Base-by-base conservation (phyloP, 1,140 invertebrate species). In the Tribolium castaneum region DNA sequence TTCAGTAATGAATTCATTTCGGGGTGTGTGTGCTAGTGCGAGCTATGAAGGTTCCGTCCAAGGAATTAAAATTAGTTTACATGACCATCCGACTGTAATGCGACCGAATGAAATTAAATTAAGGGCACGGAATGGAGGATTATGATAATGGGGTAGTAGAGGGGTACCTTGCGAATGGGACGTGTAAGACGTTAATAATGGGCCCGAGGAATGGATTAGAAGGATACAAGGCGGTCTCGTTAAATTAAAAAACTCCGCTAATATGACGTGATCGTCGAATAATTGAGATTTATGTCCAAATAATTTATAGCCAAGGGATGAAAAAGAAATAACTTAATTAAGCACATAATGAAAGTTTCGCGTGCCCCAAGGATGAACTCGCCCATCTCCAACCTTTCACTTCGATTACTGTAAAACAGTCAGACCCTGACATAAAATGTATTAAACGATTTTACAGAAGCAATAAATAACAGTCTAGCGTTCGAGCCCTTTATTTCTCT, bases 21-120 rank as follows among this genome's bases (percentile, higher is more conserved):
- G 5, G 25, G 34, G 59, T 66, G 30, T 66, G 59, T 13, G 39
- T 9, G 39, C n/a, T 45, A 19, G 22, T 25, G 16, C 54, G 54
- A 59, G 9, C 13, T 66, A 66, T 35, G 59, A 35, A 66, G 59
- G 30, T 35, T 30, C 16, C 10, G 59, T 66, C 30, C 59, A 66
- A 66, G 59, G 30, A 66, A 66, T 66, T 66, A 66, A 66, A 35
- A 66, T 66, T 66, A 66, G 59, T 66, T 66, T 66, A 66, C 59
- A 66, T 66, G 59, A 34, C 59, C 59, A 66, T 66, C 59, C 59
- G 30, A 66, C 25, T 66, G 59, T 66, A 66, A 66, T 22, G 12
- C 59, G 30, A 66, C 59, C 59, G 59, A 66, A 66, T 66, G 59
- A 66, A 66, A 66, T 66, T 66, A 66, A 66, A 66, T 66, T 66